Conservation (phyloP, 1,140 invertebrate genomes). For the Holcopasites calliopsidis region DNA sequence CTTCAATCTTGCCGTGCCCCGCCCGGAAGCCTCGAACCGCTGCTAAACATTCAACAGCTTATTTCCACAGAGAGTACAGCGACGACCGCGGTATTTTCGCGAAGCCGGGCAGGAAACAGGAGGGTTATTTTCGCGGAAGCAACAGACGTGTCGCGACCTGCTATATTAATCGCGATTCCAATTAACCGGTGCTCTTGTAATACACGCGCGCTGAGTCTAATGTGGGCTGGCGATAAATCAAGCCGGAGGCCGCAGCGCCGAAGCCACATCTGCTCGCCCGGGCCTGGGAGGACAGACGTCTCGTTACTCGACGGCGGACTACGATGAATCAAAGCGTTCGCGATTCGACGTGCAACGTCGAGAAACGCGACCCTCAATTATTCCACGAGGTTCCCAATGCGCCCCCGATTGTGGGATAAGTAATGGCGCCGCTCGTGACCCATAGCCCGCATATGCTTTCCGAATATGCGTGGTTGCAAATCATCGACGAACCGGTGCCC, state of each 20-base stretch:
- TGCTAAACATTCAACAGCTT: not conserved
- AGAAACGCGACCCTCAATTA: constrained; percentile 50
- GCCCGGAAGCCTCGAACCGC: not conserved
- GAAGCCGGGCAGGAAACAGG: constrained; percentile 1
- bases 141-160: constrained; percentile 13
- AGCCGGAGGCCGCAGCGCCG: not conserved
- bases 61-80: not conserved
- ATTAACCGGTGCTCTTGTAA: constrained; percentile 55
- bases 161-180: constrained; percentile 62
- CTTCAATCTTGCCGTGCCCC: not conserved
- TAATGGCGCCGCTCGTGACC: constrained; percentile 37
- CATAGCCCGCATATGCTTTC: constrained; percentile 32
- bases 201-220: constrained; percentile 47
- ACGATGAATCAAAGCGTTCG: constrained; percentile 37
- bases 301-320: not conserved
- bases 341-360: constrained; percentile 39
- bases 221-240: constrained; percentile 52
- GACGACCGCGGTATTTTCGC: constrained; percentile 5
- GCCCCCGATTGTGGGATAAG: constrained; percentile 47
- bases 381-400: constrained; percentile 42
- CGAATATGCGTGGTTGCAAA: constrained; percentile 42
- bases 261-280: constrained; percentile 8
- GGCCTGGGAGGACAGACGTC: not conserved
- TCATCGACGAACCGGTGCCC: constrained; percentile 34
- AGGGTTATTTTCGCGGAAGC: constrained; percentile 36